phyloP scores from a whole-genome alignment of 2,888 invertebrate genomes.

The Yponomeuta sedellus region DNA sequence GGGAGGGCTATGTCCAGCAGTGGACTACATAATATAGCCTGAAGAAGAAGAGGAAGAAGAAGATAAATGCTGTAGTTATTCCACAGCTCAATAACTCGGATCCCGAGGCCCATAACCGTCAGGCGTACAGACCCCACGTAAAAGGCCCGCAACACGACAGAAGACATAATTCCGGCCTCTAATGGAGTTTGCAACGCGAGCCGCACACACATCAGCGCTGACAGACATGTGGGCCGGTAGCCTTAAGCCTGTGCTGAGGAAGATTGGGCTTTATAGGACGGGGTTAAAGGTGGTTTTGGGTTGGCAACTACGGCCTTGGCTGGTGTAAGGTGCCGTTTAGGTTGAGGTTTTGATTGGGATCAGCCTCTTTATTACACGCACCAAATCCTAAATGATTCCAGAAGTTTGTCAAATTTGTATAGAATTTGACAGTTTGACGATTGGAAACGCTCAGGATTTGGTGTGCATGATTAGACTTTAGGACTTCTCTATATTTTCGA shows the following conservation, averaged over 20 bases:
- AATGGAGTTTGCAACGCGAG: conserved; percentile 68
- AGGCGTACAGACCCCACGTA: not conserved
- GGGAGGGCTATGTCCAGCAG: no score
- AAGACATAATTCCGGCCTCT: conserved; percentile 53
- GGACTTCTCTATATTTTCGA: no score
- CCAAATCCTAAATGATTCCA: no score
- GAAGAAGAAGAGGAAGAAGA: no score
- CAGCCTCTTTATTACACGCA: no score
- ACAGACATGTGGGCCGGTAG: conserved; percentile 29
- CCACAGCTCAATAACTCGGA: not conserved
- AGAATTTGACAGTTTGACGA: no score
- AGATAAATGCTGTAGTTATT: no score
- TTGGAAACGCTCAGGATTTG: no score
- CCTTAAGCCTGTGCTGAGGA: not conserved
- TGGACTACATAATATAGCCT: no score
- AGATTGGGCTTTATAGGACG: conserved; percentile 17
- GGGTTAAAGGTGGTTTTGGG: conserved; percentile 20
- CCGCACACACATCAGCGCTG: conserved; percentile 57
- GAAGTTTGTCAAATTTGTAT: no score
- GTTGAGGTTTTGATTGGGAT: not conserved
- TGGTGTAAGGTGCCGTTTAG: conserved; percentile 26
- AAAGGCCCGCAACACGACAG: conserved; percentile 34
- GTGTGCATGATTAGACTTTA: no score
- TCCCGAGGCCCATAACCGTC: not conserved
- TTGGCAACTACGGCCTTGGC: conserved; percentile 23